A percentile compares a stretch with the other conserved stretches of the same genome.
phyloP scores from a whole-genome alignment of 2,888 invertebrate species.

The Caenorhabditis angaria region DNA sequence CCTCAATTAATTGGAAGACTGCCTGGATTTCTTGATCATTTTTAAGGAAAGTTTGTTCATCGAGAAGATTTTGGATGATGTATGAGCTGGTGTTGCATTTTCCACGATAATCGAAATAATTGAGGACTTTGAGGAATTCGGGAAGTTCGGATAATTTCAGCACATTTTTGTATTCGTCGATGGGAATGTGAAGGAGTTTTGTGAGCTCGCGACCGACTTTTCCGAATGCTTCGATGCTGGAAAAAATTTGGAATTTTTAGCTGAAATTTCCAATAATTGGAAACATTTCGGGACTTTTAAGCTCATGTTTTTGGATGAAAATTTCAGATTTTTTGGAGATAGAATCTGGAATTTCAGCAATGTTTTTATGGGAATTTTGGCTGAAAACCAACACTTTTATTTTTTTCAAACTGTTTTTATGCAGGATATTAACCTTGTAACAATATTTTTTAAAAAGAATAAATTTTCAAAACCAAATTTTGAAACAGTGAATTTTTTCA shows the following conservation, averaged over 20 bases:
- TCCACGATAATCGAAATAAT: constrained; percentile 84
- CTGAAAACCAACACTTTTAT: no score
- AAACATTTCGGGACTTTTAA: no score
- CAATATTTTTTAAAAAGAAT: no score
- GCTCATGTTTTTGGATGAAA: no score
- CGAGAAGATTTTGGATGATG: constrained; percentile 78
- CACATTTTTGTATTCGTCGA: constrained; percentile 92
- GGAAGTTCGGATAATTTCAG: constrained; percentile 82
- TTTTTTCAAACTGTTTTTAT: no score
- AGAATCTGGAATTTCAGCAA: no score
- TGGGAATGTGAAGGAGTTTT: constrained; percentile 89
- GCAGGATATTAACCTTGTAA: no score
- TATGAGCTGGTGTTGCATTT: constrained; percentile 88
- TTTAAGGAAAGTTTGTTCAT: constrained; percentile 86
- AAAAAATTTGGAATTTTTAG: constrained; percentile 8
- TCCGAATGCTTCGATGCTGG: constrained; percentile 82
- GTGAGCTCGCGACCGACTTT: constrained; percentile 91
- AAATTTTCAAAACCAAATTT: no score
- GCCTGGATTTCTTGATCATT: constrained; percentile 81
- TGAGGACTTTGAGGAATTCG: constrained; percentile 86
- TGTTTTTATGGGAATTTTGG: no score
- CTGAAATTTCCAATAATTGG: not conserved
- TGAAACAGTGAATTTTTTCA: no score
- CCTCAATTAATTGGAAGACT: constrained; percentile 82
- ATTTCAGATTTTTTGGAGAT: no score